These are phyloP conservation scores for Centropus bengalensis DNA, from an alignment of 2,113 vertebrate genomes.

Conservation along the genomic window DNA sequence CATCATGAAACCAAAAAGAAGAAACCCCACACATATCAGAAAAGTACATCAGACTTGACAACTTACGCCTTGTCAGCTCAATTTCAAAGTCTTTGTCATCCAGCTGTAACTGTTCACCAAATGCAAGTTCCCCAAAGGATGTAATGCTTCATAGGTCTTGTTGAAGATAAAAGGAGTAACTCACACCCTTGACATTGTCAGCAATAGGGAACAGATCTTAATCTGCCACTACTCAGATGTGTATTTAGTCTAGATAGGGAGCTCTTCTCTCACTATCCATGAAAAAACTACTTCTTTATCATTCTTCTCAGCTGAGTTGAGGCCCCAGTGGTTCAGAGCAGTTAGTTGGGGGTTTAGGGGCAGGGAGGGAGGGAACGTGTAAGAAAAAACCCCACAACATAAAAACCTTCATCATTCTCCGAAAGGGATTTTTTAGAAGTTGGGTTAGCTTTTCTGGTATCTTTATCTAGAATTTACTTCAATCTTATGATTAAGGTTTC, in stretches of 20 bases:
- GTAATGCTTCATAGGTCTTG: background rate
- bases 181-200: background rate
- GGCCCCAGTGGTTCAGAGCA: background rate
- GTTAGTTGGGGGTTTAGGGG: no score
- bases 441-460: background rate
- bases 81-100: background rate
- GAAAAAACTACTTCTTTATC: background rate
- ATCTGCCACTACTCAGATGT: background rate
- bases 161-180: background rate
- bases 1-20: background rate
- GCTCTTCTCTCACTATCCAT: background rate
- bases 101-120: background rate
- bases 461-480: background rate
- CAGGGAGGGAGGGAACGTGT: rapidly evolving
- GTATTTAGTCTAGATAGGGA: background rate
- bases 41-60: background rate
- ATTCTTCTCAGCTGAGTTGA: background rate
- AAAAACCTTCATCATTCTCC: no score
- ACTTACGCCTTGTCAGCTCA: background rate
- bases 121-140: background rate
- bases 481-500: background rate
- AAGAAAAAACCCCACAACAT: background rate
- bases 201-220: background rate
- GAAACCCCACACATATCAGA: background rate
- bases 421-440: no score